Base-by-base conservation (phyloP, 2,888 invertebrate genomes). In the Erebia palarica region DNA sequence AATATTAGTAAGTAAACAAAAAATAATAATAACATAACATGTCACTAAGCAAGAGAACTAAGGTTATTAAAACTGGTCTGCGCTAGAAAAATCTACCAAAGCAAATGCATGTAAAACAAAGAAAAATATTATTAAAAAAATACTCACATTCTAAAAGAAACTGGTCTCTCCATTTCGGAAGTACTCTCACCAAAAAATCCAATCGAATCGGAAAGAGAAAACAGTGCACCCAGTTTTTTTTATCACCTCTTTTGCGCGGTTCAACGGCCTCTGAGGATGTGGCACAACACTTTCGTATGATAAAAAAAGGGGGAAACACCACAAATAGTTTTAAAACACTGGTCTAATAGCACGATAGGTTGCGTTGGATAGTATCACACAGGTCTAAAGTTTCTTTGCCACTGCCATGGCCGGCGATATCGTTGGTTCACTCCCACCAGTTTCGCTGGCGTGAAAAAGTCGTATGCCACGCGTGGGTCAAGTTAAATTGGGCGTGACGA, bases 391-490 rank as follows among this genome's bases (percentile, higher is more conserved):
- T 79, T 79, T 76, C 78, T 77, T 78, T 68, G 73, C 77, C 80
- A 85, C 82, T 84, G 84, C 80, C 84, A 82, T 78, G 81, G 81
- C 71, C 81, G 75, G 72, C 64, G 57, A 53, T 67, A n/a, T 71
- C 75, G 76, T 73, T 74, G 69, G 69, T 70, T 49, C 68, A 75
- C 80, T 70, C 74, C 77, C 81, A 78, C 78, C 80, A 76, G 78
- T 79, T 80, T 80, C 79, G 78, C 79, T 75, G 75, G 61, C 61
- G 66, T 70, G 49, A 76, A 76, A 78, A 78, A 74, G 78, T 65
- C 76, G 76, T 78, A 78, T 76, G 79, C 57, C 67, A 77, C 71
- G 73, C 74, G 72, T 70, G 69, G 73, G 71, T 70, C 70, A 67
- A n/a, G 51, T 51, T 65, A 65, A 59, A 60, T 65, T 70, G 70